Evolutionary conservation across 2,797 vertebrate species (phyloP), one percentile per base, ranked within the genome.

Genomic region (Avahi laniger): DNA sequence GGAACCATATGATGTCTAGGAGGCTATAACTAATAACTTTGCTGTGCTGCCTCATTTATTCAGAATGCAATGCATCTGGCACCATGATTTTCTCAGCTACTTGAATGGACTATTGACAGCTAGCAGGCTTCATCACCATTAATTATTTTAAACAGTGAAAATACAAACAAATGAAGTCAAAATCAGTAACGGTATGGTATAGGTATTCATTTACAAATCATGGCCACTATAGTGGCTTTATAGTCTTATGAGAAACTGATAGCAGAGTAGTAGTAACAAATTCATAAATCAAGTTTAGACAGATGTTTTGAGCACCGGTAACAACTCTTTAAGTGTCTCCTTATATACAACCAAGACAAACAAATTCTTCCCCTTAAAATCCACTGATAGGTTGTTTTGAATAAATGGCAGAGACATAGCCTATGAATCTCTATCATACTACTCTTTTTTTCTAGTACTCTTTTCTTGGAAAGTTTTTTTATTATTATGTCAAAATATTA

Each of bases 201-300:
- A 79, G 28, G 14, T 72, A 79, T 83, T 95, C 46, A 84, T 52
- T 88, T 94, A 46, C 30, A 88, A 94, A 79, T 83, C 41, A 26
- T 38, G 5, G 35, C 30, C 38, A 9, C 61, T 59, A 80, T 28
- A 91, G 54, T 57, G 18, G 22, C 54, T 22, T 57, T 57, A 57
- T 57, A 48, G 13, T 15, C 41, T 88, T 80, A 73, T 61, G 50
- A 43, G 30, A 85, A 70, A 59, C 41, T 61, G 13, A 54, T 80
- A 48, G 43, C 46, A 92, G 20, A 35, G 22, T 24, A 65, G 33
- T 28, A 65, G 14, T 26, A 91, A 73, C 13, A 50, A 63, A 46
- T 38, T 65, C 12, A 94, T 43, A 59, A 73, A 52, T 4, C 5
- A 13, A 67, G 9, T 80, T 80, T 69, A 75, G 24, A 78, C 63